Percentiles rank a stretch among this genome's conserved stretches.
These are phyloP conservation scores for Adela reaumurella DNA, from an alignment of 2,888 invertebrate genomes.

Conservation along the genomic window DNA sequence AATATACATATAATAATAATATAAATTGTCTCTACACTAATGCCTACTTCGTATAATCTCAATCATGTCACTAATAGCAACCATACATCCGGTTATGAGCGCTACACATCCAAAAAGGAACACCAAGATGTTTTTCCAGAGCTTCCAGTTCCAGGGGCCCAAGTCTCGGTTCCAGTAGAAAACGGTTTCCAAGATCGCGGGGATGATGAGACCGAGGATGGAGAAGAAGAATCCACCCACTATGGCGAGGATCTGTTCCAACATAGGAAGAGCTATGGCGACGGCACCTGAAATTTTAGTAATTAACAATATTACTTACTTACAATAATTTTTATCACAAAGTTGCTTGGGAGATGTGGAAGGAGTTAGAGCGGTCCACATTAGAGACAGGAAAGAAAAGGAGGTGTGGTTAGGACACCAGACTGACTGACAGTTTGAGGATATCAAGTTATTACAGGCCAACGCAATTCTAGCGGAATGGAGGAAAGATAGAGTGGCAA, in stretches of 20 bases:
- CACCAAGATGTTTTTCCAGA: conserved; percentile 65
- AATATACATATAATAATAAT: not conserved
- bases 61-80: conserved; percentile 34
- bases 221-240: conserved; percentile 62
- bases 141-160: conserved; percentile 63
- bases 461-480: too few relatives aligned
- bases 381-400: too few relatives aligned
- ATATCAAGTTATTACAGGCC: too few relatives aligned
- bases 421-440: too few relatives aligned
- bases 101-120: conserved; percentile 60
- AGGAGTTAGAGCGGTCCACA: too few relatives aligned
- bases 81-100: conserved; percentile 58
- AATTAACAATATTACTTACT: too few relatives aligned
- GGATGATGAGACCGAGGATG: conserved; percentile 69
- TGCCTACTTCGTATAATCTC: conserved; percentile 43
- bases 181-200: conserved; percentile 71
- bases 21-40: conserved; percentile 6
- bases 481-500: too few relatives aligned
- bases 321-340: too few relatives aligned
- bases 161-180: conserved; percentile 63
- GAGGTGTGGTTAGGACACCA: too few relatives aligned
- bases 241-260: conserved; percentile 46
- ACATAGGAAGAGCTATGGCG: conserved; percentile 64
- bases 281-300: conserved; percentile 52
- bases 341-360: too few relatives aligned